Conservation (phyloP, 2,113 vertebrate genomes). For the Lagopus leucura region DNA sequence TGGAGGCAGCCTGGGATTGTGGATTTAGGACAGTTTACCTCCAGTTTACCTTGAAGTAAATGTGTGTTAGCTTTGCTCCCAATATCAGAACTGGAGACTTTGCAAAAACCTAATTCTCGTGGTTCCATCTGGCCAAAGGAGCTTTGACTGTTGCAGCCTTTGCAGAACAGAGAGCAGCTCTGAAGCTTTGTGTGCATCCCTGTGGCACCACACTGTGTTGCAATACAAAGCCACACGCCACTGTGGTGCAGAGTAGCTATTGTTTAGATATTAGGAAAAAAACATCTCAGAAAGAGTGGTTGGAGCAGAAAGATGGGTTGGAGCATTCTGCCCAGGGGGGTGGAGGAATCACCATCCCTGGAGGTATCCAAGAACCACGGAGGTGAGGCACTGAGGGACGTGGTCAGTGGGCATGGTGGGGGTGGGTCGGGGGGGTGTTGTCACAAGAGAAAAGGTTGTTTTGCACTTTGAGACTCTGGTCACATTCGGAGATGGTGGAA, state of each 20-base stretch:
- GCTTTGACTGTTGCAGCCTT: background rate
- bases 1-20: background rate
- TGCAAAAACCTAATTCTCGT: background rate
- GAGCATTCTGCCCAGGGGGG: too few species aligned
- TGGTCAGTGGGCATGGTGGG: too few species aligned
- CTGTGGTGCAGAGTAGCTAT: background rate
- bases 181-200: background rate
- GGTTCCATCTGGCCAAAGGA: background rate
- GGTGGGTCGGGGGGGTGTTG: background rate
- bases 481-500: background rate
- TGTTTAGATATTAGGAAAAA: too few species aligned
- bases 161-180: background rate
- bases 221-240: background rate
- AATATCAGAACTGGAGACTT: background rate
- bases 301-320: too few species aligned
- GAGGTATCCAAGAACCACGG: too few species aligned
- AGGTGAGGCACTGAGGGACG: too few species aligned
- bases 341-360: too few species aligned
- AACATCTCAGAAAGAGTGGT: too few species aligned
- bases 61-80: background rate
- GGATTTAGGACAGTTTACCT: background rate
- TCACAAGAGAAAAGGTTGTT: background rate
- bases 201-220: background rate
- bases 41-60: background rate
- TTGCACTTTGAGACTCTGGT: background rate